These are phyloP conservation scores for Lamellibrachia columna DNA, from an alignment of 2,888 invertebrate genomes.

Conservation along the genomic window DNA sequence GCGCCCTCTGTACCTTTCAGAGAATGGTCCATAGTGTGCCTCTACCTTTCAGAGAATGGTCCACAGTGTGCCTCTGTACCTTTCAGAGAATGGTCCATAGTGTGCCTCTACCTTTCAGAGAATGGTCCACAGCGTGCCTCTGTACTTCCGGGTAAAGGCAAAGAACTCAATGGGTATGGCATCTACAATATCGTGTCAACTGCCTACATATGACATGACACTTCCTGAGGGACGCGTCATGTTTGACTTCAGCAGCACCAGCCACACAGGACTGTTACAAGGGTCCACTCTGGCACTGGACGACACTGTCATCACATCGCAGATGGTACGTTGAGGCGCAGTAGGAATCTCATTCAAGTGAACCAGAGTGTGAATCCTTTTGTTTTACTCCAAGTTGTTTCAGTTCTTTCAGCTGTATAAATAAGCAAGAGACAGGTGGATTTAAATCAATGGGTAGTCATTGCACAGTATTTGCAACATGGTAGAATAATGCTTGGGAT, in stretches of 20 bases:
- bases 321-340: neutral
- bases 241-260: slow-evolving; percentile 45
- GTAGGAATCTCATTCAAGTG: too few relatives aligned
- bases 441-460: too few relatives aligned
- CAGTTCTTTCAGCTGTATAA: too few relatives aligned
- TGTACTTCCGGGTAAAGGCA: neutral
- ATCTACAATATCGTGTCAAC: neutral
- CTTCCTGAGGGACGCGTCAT: slow-evolving; percentile 34
- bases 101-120: neutral
- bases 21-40: too few relatives aligned
- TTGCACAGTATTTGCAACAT: too few relatives aligned
- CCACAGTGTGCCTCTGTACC: too few relatives aligned
- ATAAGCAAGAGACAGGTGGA: too few relatives aligned
- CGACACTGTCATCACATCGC: slow-evolving; percentile 38
- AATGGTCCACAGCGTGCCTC: neutral
- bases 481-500: too few relatives aligned
- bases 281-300: slow-evolving; percentile 47
- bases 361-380: neutral
- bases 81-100: too few relatives aligned
- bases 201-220: neutral
- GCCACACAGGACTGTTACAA: slow-evolving; percentile 45
- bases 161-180: neutral
- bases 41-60: too few relatives aligned
- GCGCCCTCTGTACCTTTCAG: too few relatives aligned
- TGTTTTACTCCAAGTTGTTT: too few relatives aligned